phyloP scores from a whole-genome alignment of 2,888 invertebrate species.

The Drosophila setosimentum region DNA sequence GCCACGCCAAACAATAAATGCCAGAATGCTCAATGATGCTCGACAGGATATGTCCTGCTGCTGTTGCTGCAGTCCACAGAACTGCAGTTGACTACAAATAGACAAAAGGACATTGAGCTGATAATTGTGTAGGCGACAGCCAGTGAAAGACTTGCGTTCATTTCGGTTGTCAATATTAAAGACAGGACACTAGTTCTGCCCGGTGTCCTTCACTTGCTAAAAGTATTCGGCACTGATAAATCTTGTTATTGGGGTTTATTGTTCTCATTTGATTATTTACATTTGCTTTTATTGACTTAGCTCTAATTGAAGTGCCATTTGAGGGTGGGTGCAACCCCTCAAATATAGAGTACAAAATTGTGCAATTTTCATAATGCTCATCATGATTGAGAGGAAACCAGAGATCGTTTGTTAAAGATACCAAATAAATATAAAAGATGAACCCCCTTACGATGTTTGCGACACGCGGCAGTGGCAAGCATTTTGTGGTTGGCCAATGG shows the following conservation, averaged over 20 bases:
- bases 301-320: constrained; percentile 75
- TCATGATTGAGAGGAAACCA: constrained; percentile 59
- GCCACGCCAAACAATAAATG: constrained; percentile 62
- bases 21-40: constrained; percentile 63
- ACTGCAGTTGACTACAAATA: constrained; percentile 1
- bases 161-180: constrained; percentile 11
- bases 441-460: constrained; percentile 40
- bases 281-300: constrained; percentile 57
- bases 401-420: constrained; percentile 66
- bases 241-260: constrained; percentile 7
- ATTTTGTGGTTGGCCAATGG: constrained; percentile 41
- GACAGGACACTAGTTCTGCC: not conserved
- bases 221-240: constrained; percentile 19
- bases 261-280: constrained; percentile 39
- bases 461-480: constrained; percentile 51
- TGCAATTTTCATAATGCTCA: constrained; percentile 78
- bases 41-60: constrained; percentile 29
- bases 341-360: constrained; percentile 53
- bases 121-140: constrained; percentile 64
- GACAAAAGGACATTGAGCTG: constrained; percentile 49
- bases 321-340: constrained; percentile 57
- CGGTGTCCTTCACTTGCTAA: constrained; percentile 33
- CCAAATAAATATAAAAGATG: constrained; percentile 3
- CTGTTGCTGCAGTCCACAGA: constrained; percentile 17
- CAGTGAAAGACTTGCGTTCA: constrained; percentile 35